Evolutionary conservation across 2,888 invertebrate genomes (phyloP).

Genomic region (Polydrusus pterygomalis): DNA sequence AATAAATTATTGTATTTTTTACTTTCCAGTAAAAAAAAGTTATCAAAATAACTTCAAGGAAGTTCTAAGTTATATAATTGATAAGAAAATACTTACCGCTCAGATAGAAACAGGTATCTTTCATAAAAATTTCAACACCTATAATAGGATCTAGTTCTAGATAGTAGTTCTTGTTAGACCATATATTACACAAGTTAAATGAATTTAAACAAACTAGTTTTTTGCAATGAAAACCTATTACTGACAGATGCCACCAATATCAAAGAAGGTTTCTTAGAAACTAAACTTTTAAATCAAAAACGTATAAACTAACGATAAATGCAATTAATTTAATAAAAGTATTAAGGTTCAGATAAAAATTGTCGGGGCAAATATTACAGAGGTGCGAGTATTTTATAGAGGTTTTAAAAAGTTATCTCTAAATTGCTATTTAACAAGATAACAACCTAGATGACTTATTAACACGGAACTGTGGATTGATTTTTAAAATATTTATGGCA

Average conservation of each 20-base stretch:
- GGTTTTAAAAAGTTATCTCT: slow-evolving; percentile 25
- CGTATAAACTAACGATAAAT: slow-evolving; percentile 6
- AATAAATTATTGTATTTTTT: too few relatives aligned
- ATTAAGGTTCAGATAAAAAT: slow-evolving; percentile 31
- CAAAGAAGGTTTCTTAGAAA: not conserved
- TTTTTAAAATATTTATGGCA: slow-evolving; percentile 6
- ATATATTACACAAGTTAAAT: too few relatives aligned
- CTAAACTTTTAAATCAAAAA: not conserved
- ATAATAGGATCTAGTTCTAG: too few relatives aligned
- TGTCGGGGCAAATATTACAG: slow-evolving; percentile 14
- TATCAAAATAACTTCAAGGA: too few relatives aligned
- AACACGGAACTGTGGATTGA: not conserved
- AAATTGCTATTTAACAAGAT: slow-evolving; percentile 21
- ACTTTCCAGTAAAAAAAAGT: too few relatives aligned
- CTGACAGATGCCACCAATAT: not conserved
- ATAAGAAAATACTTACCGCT: too few relatives aligned
- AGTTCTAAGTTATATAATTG: too few relatives aligned
- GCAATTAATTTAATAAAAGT: slow-evolving; percentile 29
- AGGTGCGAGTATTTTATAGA: slow-evolving; percentile 16
- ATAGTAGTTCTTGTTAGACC: too few relatives aligned
- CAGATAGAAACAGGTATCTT: too few relatives aligned
- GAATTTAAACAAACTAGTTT: too few relatives aligned
- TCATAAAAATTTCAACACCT: too few relatives aligned
- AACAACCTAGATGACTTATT: slow-evolving; percentile 5
- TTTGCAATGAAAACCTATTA: not conserved